Evolutionary conservation across 2,113 vertebrate species (phyloP).

Genomic region (Panthera leo): DNA sequence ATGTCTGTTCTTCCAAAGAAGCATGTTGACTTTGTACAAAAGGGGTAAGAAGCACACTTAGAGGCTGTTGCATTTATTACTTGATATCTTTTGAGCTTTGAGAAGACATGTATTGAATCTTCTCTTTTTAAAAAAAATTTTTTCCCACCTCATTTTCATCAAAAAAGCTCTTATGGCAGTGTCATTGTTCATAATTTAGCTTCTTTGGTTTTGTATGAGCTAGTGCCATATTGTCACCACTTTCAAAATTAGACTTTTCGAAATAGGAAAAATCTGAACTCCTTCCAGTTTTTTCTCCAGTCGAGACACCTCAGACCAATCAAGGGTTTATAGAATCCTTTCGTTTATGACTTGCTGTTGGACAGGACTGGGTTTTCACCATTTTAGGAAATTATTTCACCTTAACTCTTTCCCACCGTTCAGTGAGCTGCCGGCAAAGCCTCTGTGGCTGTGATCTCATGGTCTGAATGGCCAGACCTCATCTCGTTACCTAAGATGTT

Average conservation of each 20-base stretch:
- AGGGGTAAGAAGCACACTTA: conserved; percentile 88
- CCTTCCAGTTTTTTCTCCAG: neutral
- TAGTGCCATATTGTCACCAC: neutral
- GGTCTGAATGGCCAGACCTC: neutral
- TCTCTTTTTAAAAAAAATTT: neutral
- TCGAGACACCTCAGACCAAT: neutral
- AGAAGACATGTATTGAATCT: neutral
- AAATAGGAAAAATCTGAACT: neutral
- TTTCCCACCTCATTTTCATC: neutral
- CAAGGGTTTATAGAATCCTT: neutral
- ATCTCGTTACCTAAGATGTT: neutral
- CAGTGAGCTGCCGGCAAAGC: neutral
- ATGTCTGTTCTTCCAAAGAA: conserved; percentile 90
- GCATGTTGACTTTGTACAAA: conserved; percentile 92
- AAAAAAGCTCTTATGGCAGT: neutral
- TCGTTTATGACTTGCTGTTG: neutral
- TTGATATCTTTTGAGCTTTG: neutral
- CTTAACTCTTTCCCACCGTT: neutral
- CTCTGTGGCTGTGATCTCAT: neutral
- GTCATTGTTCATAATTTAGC: neutral
- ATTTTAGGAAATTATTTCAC: neutral
- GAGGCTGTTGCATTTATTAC: neutral
- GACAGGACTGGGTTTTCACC: neutral
- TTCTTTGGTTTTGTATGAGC: neutral
- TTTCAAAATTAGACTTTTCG: conserved; percentile 10